Evolutionary conservation across 2,797 vertebrate genomes (phyloP), one percentile per base, ranked within the genome.

Genomic region (Todus mexicanus): DNA sequence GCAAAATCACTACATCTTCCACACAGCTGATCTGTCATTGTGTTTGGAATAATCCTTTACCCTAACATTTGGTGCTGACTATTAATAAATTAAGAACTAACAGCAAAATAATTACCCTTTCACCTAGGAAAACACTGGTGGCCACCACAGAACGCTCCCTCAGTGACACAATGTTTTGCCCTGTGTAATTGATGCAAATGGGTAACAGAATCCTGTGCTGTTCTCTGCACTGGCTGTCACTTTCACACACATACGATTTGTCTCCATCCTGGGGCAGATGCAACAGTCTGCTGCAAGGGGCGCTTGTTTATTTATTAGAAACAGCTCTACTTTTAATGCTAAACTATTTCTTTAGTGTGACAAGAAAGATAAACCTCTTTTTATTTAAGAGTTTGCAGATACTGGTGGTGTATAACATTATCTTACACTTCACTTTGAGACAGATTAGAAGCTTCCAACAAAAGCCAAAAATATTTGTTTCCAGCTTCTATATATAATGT

Each of bases 31-130:
- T 96, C 95, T 95, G 96, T 94, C 96, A 90, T 78, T 92, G 90
- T 93, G 92, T 95, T 97, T 95, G 88, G 96, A 97, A 94, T 94
- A 96, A 97, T 96, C 96, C 91, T 96, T 97, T 96, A 93, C 92
- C 90, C 86, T 95, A 93, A 96, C 92, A 93, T 96, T 98, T 91
- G 81, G 94, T 90, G 93, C 91, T 94, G 95, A 94, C 96, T 96
- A 97, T 97, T 96, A 95, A 98, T 97, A 98, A 98, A 98, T 98
- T 97, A 97, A 65, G 87, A 97, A 95, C 92, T 94, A 98, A 97
- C 96, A 95, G 94, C 76, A 91, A 95, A 96, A 97, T 96, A 96
- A 95, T 96, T 97, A 97, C 95, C 97, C 97, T 97, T 95, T 97
- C 96, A 97, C 97, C 97, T 94, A 87, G 90, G 69, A 96, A 97